Evolutionary conservation across 64 coral and sea anemone species (phyloP).

Genomic region (Trachythela sp.): DNA sequence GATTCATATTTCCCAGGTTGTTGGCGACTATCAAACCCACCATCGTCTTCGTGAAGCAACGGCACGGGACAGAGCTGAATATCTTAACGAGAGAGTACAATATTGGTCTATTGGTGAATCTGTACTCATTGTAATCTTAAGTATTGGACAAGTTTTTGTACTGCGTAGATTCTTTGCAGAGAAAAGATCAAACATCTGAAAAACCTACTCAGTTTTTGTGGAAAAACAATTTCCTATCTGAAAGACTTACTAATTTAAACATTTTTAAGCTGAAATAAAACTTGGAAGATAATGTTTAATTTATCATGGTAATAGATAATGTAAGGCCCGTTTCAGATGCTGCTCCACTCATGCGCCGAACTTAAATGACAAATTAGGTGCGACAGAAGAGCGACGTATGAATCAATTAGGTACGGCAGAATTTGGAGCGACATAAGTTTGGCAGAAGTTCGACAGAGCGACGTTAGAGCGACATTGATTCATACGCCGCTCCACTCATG

Average conservation of each 20-base stretch:
- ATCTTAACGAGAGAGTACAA: slow-evolving; percentile 93
- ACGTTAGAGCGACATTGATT: too few relatives aligned
- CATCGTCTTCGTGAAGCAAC: slow-evolving; percentile 75
- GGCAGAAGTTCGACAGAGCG: too few relatives aligned
- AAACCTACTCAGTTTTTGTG: background rate
- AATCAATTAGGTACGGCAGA: too few relatives aligned
- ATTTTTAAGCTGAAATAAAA: too few relatives aligned
- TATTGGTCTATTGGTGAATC: slow-evolving; percentile 93
- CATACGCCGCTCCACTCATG: too few relatives aligned
- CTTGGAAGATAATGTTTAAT: too few relatives aligned
- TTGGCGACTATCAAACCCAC: slow-evolving; percentile 89
- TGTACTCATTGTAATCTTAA: slow-evolving; percentile 68
- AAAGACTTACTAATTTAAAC: background rate
- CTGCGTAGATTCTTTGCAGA: slow-evolving; percentile 96
- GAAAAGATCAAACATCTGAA: slow-evolving; percentile 91
- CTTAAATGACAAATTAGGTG: too few relatives aligned
- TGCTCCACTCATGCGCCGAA: too few relatives aligned
- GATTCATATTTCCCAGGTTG: slow-evolving; percentile 58
- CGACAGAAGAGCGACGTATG: too few relatives aligned
- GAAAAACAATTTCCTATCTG: background rate
- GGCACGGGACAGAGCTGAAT: slow-evolving; percentile 85
- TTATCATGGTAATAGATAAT: too few relatives aligned
- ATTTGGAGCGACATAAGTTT: too few relatives aligned
- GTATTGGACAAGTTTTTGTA: slow-evolving; percentile 93
- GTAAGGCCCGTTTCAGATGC: too few relatives aligned